Conservation (phyloP, 2,888 invertebrate genomes). For the Actias luna region DNA sequence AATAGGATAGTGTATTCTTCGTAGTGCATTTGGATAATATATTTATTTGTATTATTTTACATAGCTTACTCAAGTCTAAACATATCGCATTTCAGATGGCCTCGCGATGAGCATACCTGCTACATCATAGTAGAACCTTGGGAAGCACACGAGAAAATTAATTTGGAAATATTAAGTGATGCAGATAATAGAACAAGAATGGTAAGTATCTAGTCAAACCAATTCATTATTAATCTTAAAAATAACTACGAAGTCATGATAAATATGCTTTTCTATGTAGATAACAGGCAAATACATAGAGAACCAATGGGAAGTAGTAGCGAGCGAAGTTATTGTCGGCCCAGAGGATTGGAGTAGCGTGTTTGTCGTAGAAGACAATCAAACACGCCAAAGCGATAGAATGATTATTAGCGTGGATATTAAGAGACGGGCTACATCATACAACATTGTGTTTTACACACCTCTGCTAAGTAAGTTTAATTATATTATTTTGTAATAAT, state of each 20-base stretch:
- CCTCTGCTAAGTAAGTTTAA: constrained; percentile 63
- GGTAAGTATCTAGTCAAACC: constrained; percentile 40
- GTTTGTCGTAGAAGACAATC: constrained; percentile 39
- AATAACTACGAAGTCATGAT: not conserved
- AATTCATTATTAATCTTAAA: not conserved
- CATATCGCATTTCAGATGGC: constrained; percentile 55
- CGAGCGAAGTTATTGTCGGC: constrained; percentile 35
- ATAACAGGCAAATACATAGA: constrained; percentile 51
- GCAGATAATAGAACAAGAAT: constrained; percentile 43
- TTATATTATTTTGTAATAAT: not conserved
- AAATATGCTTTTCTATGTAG: constrained; percentile 30
- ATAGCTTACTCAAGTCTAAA: not conserved
- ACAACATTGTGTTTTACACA: constrained; percentile 67
- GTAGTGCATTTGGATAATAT: not conserved
- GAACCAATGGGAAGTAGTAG: constrained; percentile 52
- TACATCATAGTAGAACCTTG: constrained; percentile 59
- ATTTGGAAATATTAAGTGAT: constrained; percentile 34
- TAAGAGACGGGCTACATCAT: constrained; percentile 50
- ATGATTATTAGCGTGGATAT: constrained; percentile 47
- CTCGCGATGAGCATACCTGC: constrained; percentile 60
- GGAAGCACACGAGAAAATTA: constrained; percentile 63
- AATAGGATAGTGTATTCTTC: no score
- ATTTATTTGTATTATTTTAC: constrained; percentile 8
- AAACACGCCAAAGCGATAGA: constrained; percentile 52
- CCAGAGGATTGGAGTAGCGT: constrained; percentile 41